Conservation (phyloP, 2,888 invertebrate species). For the Lochmaea crataegi region DNA sequence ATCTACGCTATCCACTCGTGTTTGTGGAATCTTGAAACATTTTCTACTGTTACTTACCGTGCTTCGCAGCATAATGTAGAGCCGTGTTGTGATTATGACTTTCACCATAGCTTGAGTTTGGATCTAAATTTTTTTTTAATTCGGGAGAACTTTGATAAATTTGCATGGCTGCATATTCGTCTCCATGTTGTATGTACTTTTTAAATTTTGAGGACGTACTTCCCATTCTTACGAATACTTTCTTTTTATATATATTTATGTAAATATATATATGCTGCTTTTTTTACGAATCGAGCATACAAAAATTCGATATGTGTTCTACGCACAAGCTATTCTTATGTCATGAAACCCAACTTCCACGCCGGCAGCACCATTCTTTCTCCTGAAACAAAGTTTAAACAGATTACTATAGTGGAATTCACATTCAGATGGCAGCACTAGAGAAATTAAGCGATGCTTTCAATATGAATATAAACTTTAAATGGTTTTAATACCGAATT, state of each 20-base stretch:
- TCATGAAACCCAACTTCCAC: conserved; percentile 61
- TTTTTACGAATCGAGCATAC: conserved; percentile 41
- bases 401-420: too few relatives aligned
- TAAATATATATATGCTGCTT: conserved; percentile 42
- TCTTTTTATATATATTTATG: conserved; percentile 10
- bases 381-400: conserved; percentile 50
- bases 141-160: conserved; percentile 73
- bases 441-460: too few relatives aligned
- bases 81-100: conserved; percentile 75
- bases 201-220: conserved; percentile 77
- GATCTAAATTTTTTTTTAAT: conserved; percentile 73
- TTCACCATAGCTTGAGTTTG: conserved; percentile 76
- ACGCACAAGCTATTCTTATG: conserved; percentile 54
- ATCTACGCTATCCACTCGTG: too few relatives aligned
- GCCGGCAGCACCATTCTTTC: conserved; percentile 46
- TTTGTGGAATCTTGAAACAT: too few relatives aligned
- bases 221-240: conserved; percentile 67
- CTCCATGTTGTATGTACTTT: conserved; percentile 76
- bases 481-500: too few relatives aligned
- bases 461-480: too few relatives aligned
- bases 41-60: too few relatives aligned
- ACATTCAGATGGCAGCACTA: too few relatives aligned
- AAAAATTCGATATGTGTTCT: conserved; percentile 56
- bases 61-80: conserved; percentile 74
- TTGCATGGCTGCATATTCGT: conserved; percentile 77